phyloP scores from a whole-genome alignment of 2,113 vertebrate species.

The Rhabdomys dilectus region DNA sequence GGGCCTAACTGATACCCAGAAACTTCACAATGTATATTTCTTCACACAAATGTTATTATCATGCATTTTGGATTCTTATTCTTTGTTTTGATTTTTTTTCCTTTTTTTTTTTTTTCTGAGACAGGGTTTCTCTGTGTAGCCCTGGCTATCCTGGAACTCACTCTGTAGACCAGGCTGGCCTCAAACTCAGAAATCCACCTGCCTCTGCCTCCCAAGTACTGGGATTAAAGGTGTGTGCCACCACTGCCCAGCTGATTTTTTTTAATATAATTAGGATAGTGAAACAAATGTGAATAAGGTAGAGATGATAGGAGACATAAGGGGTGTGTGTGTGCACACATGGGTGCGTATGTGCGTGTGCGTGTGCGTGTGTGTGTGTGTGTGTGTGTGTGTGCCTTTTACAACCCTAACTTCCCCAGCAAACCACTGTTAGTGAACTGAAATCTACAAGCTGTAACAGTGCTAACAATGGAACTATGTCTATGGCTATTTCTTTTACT shows the following conservation, averaged over 20 bases:
- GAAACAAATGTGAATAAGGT: neutral
- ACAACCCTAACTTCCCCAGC: neutral
- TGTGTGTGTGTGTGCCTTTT: neutral
- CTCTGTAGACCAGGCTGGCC: too few species aligned
- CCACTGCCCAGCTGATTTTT: too few species aligned
- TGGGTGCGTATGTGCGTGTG: too few species aligned
- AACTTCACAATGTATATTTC: neutral
- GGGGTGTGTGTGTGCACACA: neutral
- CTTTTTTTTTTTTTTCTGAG: too few species aligned
- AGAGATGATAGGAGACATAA: neutral
- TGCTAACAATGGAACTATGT: neutral
- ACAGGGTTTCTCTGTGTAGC: too few species aligned
- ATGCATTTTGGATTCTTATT: neutral
- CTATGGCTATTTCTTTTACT: slow-evolving; percentile 26
- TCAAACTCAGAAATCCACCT: too few species aligned
- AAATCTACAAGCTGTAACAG: slow-evolving; percentile 29
- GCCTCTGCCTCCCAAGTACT: too few species aligned
- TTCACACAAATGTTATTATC: neutral
- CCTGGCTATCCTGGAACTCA: too few species aligned
- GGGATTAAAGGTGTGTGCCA: too few species aligned
- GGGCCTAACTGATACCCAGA: neutral
- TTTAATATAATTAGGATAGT: neutral
- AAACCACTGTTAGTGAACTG: neutral
- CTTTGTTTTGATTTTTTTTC: neutral
- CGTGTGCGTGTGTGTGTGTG: neutral